Conservation (phyloP, 2,888 invertebrate genomes). For the Plemyria rubiginata region DNA sequence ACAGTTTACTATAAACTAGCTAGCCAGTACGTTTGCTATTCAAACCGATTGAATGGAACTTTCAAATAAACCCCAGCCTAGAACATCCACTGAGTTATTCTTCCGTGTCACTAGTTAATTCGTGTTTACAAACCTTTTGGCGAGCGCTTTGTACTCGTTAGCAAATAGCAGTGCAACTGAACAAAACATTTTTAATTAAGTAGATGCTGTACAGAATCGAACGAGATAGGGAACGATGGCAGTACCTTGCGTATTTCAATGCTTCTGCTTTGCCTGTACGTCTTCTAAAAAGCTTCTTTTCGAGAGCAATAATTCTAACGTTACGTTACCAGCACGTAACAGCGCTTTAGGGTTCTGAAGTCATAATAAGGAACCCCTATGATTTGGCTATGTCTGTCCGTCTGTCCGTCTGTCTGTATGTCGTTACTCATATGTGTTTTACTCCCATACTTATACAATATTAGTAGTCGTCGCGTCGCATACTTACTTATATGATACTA, state of each 20-base stretch:
- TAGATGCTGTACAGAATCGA: conserved; percentile 19
- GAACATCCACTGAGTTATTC: conserved; percentile 7
- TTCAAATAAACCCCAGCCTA: neutral
- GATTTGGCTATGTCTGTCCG: too few species aligned
- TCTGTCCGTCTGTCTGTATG: too few species aligned
- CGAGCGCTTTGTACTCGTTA: conserved; percentile 29
- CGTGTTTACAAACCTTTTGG: conserved; percentile 32
- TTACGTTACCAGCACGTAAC: too few species aligned
- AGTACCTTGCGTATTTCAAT: neutral
- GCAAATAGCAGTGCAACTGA: conserved; percentile 30
- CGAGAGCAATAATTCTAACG: too few species aligned
- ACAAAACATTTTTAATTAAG: conserved; percentile 33
- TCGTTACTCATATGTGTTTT: too few species aligned
- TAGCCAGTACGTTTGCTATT: neutral
- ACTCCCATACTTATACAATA: too few species aligned
- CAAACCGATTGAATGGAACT: neutral
- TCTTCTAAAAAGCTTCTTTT: too few species aligned
- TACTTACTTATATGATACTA: too few species aligned
- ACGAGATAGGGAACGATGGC: conserved; percentile 1
- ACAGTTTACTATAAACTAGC: neutral
- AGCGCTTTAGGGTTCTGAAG: too few species aligned
- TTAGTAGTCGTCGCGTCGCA: too few species aligned
- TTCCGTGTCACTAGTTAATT: conserved; percentile 24
- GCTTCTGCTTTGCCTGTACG: neutral
- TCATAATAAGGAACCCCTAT: too few species aligned